Base-by-base conservation (phyloP, 2,888 invertebrate genomes). In the Hydriomena furcata region DNA sequence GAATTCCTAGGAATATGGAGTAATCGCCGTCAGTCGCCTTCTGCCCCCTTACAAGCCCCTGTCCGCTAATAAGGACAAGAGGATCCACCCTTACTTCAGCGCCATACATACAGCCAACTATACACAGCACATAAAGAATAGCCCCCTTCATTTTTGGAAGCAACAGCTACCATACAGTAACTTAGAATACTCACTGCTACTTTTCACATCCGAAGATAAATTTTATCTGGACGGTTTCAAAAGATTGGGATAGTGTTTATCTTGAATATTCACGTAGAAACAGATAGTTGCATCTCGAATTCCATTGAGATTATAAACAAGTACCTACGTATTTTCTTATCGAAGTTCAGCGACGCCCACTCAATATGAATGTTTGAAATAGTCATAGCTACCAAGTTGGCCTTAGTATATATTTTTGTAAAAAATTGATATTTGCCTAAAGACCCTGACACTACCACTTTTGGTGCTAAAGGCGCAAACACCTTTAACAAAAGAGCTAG, bases 1-100 rank as follows among this genome's bases (percentile, higher is more conserved):
- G 90, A 44, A 90, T 76, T 35, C 90, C 90, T 35, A 87, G 61
- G 57, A 90, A 90, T 32, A 68, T 64, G 0, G 89, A 84, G 37
- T 87, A 90, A 24, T 78, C 79, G 8, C 85, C 85, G 62, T 88
- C 81, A 2, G 60, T 64, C 0, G 86, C 77, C 45, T 67, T 84
- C 25, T 75, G 72, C 7, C 90, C 90, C 57, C 79, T 76, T 12
- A 90, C 78, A 17, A 90, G 53, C 1, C 89, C 90, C 66, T 90
- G 89, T 5, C 72, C 63, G 43, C 43, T 66, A 24, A 83, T 73
- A 2, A 84, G 58, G 7, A 90, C 89, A 23, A 90, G 63, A 0
- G 89, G 89, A 57, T 90, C 89, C 5, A 89, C 79, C 55, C 85
- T 79, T 5, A 71, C 55, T 53, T 79, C 58, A 23, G 60, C 65